Conservation (phyloP, 2,797 vertebrate species). For the Octomys mimax region DNA sequence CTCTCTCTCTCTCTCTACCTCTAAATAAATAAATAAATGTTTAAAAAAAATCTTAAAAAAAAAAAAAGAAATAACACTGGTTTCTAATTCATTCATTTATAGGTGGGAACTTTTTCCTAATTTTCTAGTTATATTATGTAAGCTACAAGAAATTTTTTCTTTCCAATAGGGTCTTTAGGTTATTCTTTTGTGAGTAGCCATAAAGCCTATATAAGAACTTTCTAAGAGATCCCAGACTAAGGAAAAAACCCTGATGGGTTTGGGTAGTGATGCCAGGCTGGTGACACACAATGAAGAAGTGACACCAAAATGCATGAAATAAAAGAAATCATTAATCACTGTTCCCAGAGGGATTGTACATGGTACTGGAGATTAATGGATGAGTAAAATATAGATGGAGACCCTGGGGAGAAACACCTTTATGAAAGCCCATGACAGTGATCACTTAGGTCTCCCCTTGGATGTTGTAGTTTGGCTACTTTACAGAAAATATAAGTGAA, state of each 20-base stretch:
- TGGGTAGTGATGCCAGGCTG: neutral
- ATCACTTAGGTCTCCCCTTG: neutral
- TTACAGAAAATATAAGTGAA: neutral
- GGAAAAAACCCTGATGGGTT: neutral
- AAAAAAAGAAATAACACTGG: too few species aligned
- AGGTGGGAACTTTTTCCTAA: neutral
- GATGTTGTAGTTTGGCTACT: neutral
- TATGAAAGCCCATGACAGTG: neutral
- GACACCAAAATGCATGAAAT: neutral
- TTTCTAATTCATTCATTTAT: neutral
- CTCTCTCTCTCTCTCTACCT: too few species aligned
- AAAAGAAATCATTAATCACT: neutral
- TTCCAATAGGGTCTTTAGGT: neutral
- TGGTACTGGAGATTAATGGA: too few species aligned
- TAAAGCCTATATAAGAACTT: neutral
- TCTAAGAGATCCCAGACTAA: neutral
- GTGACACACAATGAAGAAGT: neutral
- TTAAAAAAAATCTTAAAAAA: too few species aligned
- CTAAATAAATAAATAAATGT: too few species aligned
- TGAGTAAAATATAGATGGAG: neutral
- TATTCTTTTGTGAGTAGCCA: neutral
- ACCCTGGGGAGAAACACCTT: neutral
- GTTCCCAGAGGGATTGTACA: neutral
- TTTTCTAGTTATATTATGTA: neutral
- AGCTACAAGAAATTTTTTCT: neutral